phyloP scores from a whole-genome alignment of 2,888 invertebrate species.

The Parapristionchus giblindavisi region DNA sequence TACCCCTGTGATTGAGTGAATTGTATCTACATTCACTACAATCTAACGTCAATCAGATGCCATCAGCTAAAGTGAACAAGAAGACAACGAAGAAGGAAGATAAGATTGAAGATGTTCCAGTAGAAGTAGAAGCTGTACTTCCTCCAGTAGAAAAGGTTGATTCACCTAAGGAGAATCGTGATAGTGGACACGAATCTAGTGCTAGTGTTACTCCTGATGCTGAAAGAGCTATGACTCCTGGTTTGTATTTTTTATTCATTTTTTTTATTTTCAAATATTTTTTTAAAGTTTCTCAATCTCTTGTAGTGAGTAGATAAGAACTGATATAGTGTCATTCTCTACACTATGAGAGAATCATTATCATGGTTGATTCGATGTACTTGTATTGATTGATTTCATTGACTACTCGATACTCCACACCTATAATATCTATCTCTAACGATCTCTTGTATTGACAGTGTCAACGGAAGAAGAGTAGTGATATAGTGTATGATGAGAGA shows the following conservation, averaged over 20 bases:
- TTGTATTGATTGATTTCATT: too few species aligned
- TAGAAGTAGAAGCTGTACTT: too few species aligned
- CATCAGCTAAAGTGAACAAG: constrained; percentile 7
- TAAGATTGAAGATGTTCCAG: too few species aligned
- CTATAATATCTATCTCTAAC: not conserved
- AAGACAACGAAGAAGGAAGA: constrained; percentile 21
- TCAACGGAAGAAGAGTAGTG: not conserved
- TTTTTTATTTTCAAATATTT: not conserved
- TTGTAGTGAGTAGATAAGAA: too few species aligned
- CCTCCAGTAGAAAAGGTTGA: constrained; percentile 9
- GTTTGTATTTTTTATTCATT: not conserved
- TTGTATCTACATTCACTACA: constrained; percentile 21
- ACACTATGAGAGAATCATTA: too few species aligned
- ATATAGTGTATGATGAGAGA: not conserved
- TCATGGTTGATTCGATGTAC: too few species aligned
- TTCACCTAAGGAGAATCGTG: constrained; percentile 37
- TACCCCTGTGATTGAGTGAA: constrained; percentile 30
- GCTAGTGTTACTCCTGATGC: constrained; percentile 31
- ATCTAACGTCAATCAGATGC: constrained; percentile 24
- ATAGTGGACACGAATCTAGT: constrained; percentile 38
- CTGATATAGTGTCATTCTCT: too few species aligned
- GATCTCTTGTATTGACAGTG: constrained; percentile 2
- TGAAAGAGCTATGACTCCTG: constrained; percentile 38
- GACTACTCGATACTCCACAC: too few species aligned
- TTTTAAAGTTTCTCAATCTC: too few species aligned